A percentile compares a stretch with the other conserved stretches of the same genome.
These are phyloP conservation scores for Cyclopterus lumpus DNA, from an alignment of 2,797 vertebrate species.

Conservation along the genomic window DNA sequence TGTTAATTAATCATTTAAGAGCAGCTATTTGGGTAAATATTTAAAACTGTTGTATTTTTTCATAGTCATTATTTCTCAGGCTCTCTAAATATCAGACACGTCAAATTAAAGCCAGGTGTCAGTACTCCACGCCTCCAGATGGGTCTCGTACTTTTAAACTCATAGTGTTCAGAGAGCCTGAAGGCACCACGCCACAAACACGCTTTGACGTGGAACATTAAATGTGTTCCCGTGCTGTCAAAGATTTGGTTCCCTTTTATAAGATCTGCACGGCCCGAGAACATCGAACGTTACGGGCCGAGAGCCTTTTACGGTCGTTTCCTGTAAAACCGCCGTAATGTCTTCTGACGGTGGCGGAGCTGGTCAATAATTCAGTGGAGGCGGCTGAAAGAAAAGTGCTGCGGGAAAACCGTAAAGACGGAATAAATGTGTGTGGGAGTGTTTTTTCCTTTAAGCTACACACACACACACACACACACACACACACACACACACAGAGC, in stretches of 20 bases:
- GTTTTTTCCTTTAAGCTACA: constrained; percentile 15
- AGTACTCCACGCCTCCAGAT: too few species aligned
- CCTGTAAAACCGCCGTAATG: neutral
- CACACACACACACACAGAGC: neutral
- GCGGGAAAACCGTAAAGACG: constrained; percentile 1
- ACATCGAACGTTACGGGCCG: too few species aligned
- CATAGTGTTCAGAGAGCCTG: too few species aligned
- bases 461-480: neutral
- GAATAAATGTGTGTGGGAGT: constrained; percentile 29
- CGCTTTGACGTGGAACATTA: neutral
- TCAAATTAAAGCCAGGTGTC: too few species aligned
- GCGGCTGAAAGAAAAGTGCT: neutral
- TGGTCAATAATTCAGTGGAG: constrained; percentile 22
- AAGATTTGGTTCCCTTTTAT: neutral
- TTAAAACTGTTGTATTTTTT: too few species aligned
- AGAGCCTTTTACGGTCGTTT: neutral
- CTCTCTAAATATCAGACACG: too few species aligned
- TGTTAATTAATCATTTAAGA: too few species aligned
- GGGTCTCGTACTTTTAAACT: too few species aligned
- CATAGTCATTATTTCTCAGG: too few species aligned
- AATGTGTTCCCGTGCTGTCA: neutral
- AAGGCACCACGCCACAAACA: neutral
- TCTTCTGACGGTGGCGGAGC: neutral
- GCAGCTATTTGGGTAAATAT: too few species aligned
- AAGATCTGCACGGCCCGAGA: too few species aligned